These are phyloP conservation scores for Potamilus streckersoni DNA, from an alignment of 1,140 invertebrate genomes.

Conservation along the genomic window DNA sequence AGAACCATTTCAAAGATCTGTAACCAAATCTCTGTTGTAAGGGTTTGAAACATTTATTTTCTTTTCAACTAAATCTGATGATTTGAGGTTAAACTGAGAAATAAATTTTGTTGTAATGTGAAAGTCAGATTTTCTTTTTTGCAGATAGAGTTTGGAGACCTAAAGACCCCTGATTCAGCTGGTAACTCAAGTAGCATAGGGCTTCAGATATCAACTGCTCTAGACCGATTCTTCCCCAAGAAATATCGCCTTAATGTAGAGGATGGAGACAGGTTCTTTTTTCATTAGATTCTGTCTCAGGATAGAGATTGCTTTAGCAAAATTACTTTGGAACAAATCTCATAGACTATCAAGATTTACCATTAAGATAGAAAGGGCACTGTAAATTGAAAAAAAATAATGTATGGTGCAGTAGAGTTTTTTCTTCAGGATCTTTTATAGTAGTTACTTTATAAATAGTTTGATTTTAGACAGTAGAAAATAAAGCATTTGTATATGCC, in stretches of 20 bases:
- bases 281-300: not conserved
- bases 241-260: slow-evolving; percentile 40
- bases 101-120: not conserved
- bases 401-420: not conserved
- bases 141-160: slow-evolving; percentile 78
- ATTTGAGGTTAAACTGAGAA: not conserved
- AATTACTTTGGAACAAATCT: not conserved
- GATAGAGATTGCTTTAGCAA: not conserved
- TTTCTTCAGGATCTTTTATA: not conserved
- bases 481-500: too few relatives aligned
- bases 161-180: slow-evolving; percentile 32
- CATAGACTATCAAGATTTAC: not conserved
- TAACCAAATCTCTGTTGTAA: too few relatives aligned
- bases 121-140: not conserved
- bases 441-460: not conserved
- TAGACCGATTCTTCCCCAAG: slow-evolving; percentile 92
- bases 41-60: not conserved
- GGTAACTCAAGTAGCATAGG: slow-evolving; percentile 52
- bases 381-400: not conserved
- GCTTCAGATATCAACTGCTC: slow-evolving; percentile 76
- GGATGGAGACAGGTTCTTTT: slow-evolving; percentile 34
- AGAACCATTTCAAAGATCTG: too few relatives aligned
- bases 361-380: not conserved
- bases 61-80: not conserved
- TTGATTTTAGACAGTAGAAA: too few relatives aligned